A percentile compares a stretch with the other conserved stretches of the same genome.
phyloP scores from a whole-genome alignment of 2,797 vertebrate species.

The Cirrhinus molitorella region DNA sequence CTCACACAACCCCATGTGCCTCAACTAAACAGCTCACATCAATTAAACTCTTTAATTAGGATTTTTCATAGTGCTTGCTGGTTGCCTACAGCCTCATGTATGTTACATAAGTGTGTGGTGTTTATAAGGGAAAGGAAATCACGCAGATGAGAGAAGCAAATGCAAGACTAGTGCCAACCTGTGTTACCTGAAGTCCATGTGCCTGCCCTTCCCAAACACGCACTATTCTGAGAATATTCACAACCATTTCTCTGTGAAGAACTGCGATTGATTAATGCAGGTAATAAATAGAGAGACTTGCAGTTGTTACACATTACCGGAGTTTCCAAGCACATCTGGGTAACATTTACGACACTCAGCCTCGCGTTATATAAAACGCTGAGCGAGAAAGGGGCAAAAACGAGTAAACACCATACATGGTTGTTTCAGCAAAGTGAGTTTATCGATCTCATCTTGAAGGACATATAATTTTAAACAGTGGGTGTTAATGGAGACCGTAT shows the following conservation, averaged over 20 bases:
- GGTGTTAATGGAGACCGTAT: conserved; percentile 35
- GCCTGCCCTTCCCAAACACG: conserved; percentile 5
- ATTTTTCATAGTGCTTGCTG: conserved; percentile 23
- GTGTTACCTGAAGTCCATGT: conserved; percentile 10
- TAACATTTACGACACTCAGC: conserved; percentile 63
- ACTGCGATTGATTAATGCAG: conserved; percentile 64
- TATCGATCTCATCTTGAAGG: conserved; percentile 34
- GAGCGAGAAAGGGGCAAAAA: neutral
- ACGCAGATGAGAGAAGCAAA: no score
- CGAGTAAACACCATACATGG: conserved; percentile 59
- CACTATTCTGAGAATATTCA: neutral
- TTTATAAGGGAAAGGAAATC: conserved; percentile 26
- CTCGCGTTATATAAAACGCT: conserved; percentile 35
- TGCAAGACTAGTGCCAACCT: neutral
- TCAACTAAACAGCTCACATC: conserved; percentile 36
- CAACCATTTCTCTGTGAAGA: conserved; percentile 36
- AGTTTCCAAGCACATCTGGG: conserved; percentile 70
- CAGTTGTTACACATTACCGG: conserved; percentile 58
- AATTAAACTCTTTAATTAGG: conserved; percentile 48
- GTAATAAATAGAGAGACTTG: conserved; percentile 66
- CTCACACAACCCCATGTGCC: neutral
- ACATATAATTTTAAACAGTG: conserved; percentile 44
- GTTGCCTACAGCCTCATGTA: conserved; percentile 28
- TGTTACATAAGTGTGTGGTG: neutral
- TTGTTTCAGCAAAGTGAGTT: conserved; percentile 56